Evolutionary conservation across 1,140 invertebrate species (phyloP), one percentile per base, ranked within the genome.

Genomic region (Formica selysi): DNA sequence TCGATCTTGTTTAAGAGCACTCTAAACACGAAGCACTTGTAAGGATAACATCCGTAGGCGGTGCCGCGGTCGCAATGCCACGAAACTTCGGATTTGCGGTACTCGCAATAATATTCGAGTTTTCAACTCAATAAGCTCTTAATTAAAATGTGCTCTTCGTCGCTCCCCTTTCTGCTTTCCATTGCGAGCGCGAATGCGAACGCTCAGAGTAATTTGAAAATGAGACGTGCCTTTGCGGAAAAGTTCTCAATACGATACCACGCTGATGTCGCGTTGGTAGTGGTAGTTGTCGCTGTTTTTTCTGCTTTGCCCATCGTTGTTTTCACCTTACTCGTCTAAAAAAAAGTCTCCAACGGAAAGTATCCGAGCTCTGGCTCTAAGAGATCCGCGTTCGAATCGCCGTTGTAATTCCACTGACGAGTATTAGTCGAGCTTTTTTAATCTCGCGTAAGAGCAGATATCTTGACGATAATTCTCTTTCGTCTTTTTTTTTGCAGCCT

Each of bases 91-190:
- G 54, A 54, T 38, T 57, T 73, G 79, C 64, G 51, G 62, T n/a
- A 73, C 76, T 86, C 78, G 92, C 91, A 91, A 92, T 93, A 88
- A 92, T 92, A 92, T 92, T 91, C 91, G 86, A 91, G 91, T 92
- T 93, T 91, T 91, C 89, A 91, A 92, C 91, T 91, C 90, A 89
- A 93, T 92, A 90, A 91, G 73, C 87, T 90, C 92, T 93, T 93
- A 92, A 93, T 93, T 93, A 93, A 93, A 93, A 93, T 92, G 90
- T 91, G 87, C 86, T 87, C 89, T 89, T 41, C 26, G 26, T 36
- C n/a, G 22, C 8, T 3, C 19, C 59, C n/a, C 59, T 64, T 19
- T 11, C 36, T 19, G 26, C 36, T 59, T 29, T n/a, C 36, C 16
- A 41, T 44, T 48, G 22, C 22, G 5, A 81, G n/a, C 36, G 67